phyloP scores from a whole-genome alignment of 2,113 vertebrate species.

The Hydropotes inermis region DNA sequence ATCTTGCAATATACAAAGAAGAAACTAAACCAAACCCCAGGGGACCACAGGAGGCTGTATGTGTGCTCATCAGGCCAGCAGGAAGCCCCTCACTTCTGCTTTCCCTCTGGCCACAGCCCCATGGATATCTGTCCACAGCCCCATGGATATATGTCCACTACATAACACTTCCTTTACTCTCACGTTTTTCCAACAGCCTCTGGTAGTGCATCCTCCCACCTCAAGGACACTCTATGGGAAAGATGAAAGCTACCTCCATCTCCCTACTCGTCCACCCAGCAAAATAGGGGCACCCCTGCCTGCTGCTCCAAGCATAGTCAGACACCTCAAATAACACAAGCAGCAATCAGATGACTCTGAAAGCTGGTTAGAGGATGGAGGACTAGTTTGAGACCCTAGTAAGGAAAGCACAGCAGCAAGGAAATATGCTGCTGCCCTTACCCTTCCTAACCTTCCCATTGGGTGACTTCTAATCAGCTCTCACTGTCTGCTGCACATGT shows the following conservation, averaged over 20 bases:
- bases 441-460: not conserved
- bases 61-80: not conserved
- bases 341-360: not conserved
- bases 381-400: not conserved
- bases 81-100: not conserved
- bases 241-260: not conserved
- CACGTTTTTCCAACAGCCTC: not conserved
- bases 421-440: not conserved
- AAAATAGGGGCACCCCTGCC: not conserved
- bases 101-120: not conserved
- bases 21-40: not conserved
- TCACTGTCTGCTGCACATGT: not conserved
- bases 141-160: not conserved
- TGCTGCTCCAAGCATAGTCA: not conserved
- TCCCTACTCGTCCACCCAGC: no score
- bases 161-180: not conserved
- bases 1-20: not conserved
- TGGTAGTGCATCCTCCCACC: not conserved
- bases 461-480: not conserved
- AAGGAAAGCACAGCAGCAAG: not conserved
- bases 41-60: not conserved
- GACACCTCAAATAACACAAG: not conserved
- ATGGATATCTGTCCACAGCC: not conserved
- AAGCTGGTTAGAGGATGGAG: not conserved
- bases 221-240: not conserved